A percentile compares a stretch with the other conserved stretches of the same genome.
Evolutionary conservation across 1,140 invertebrate species (phyloP).

Genomic region (Drosophila bifasciata): DNA sequence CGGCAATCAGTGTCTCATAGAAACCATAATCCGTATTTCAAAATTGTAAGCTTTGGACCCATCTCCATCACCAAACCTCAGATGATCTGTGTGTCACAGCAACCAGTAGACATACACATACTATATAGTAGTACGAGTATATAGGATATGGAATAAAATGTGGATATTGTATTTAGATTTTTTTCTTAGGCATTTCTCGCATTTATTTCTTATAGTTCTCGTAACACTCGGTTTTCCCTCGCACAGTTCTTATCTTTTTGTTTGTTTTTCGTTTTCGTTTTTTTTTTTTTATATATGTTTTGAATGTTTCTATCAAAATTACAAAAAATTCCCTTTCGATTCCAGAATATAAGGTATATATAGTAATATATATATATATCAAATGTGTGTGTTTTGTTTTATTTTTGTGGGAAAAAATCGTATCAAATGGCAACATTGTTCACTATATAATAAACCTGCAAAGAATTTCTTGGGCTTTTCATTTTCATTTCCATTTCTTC

Average conservation of each 20-base stretch:
- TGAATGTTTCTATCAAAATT: conserved; percentile 82
- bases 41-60: too few species aligned
- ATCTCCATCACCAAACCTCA: too few species aligned
- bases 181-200: conserved; percentile 66
- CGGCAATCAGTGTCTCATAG: too few species aligned
- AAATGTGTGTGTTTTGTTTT: conserved; percentile 55
- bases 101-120: too few species aligned
- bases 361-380: conserved; percentile 68
- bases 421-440: conserved; percentile 82
- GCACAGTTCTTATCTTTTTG: conserved; percentile 38
- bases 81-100: too few species aligned
- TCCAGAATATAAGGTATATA: conserved; percentile 75
- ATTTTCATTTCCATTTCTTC: conserved; percentile 10
- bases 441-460: conserved; percentile 79
- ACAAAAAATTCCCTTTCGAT: conserved; percentile 77
- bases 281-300: conserved; percentile 51
- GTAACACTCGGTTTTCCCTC: conserved; percentile 46
- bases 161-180: conserved; percentile 22
- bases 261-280: conserved; percentile 29
- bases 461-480: conserved; percentile 63
- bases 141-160: background rate
- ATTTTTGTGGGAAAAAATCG: conserved; percentile 71
- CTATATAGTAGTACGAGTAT: too few species aligned
- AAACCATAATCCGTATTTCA: too few species aligned
- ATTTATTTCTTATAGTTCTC: conserved; percentile 68